These are phyloP conservation scores for Hipparchia semele DNA, from an alignment of 2,888 invertebrate species.

Conservation along the genomic window DNA sequence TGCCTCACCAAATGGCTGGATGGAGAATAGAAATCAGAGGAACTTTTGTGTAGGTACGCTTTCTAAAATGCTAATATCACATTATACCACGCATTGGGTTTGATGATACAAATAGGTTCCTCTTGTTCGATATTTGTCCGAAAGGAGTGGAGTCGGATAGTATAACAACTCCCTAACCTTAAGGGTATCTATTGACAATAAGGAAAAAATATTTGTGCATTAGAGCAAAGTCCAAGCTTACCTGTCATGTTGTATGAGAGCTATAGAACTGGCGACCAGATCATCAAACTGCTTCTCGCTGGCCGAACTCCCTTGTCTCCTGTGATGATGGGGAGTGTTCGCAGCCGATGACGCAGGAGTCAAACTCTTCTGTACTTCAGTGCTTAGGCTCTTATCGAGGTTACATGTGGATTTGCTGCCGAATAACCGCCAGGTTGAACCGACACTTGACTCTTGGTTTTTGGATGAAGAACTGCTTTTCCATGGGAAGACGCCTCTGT, in stretches of 20 bases:
- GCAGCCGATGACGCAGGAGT: slow-evolving; percentile 67
- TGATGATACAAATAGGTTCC: no score
- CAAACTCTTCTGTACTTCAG: slow-evolving; percentile 63
- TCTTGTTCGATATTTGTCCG: no score
- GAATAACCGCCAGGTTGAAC: slow-evolving; percentile 68
- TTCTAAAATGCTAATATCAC: no score
- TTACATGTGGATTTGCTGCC: slow-evolving; percentile 72
- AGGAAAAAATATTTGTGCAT: no score
- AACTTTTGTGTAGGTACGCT: no score
- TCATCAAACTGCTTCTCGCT: slow-evolving; percentile 82
- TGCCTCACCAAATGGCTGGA: no score
- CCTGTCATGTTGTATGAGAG: slow-evolving; percentile 88
- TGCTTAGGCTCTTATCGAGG: slow-evolving; percentile 57
- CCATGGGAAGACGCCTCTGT: slow-evolving; percentile 82
- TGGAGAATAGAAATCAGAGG: no score
- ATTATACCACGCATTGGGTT: no score
- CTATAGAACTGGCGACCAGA: slow-evolving; percentile 87
- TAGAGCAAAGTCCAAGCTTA: slow-evolving; percentile 48
- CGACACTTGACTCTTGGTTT: slow-evolving; percentile 56
- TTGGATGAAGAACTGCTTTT: slow-evolving; percentile 70
- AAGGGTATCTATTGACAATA: no score
- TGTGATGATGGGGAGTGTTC: slow-evolving; percentile 73
- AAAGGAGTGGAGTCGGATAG: no score
- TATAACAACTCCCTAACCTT: no score
- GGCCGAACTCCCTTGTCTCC: slow-evolving; percentile 75